Base-by-base conservation (phyloP, 2,888 invertebrate species). In the Melipona bicolor region DNA sequence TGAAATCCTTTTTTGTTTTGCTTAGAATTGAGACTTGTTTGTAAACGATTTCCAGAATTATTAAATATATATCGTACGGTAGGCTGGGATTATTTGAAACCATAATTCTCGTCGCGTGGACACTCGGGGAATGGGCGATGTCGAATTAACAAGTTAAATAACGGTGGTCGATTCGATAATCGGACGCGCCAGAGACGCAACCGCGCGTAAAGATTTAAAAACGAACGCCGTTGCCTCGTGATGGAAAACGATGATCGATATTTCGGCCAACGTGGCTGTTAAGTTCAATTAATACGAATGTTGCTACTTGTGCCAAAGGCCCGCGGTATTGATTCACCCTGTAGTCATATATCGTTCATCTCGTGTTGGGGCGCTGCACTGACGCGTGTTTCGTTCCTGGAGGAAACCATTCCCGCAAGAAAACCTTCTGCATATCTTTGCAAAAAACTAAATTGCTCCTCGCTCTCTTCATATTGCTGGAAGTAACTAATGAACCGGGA, bases 261-360 rank as follows among this genome's bases (percentile, higher is more conserved):
- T 76, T 68, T 75, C 52, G 52, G 74, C 62, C 36, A 43, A 43
- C 43, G 77, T 65, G 71, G 75, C 73, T 77, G 74, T 83, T 85
- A 77, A 75, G 73, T 79, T 69, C 87, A 83, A 84, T 85, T 86
- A 87, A 86, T 76, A 77, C 43, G 85, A 87, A 81, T 83, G 77
- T 83, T 81, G 81, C 81, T 75, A 79, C 85, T 81, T 76, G 82
- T 78, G 80, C 76, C 70, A 77, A 83, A 84, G 76, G 79, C 77
- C 76, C 79, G 86, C 84, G 76, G 87, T 84, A 86, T 86, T 82
- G 87, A 86, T 87, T 87, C 87, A 77, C 79, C 68, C 76, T 73
- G 69, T 62, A 70, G 73, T 61, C 73, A 70, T 85, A 77, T 85
- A 85, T 77, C 82, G 85, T 69, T 65, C 68, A 70, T 67, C 70